Evolutionary conservation across 2,888 invertebrate species (phyloP).

Genomic region (Doris montereyensis): DNA sequence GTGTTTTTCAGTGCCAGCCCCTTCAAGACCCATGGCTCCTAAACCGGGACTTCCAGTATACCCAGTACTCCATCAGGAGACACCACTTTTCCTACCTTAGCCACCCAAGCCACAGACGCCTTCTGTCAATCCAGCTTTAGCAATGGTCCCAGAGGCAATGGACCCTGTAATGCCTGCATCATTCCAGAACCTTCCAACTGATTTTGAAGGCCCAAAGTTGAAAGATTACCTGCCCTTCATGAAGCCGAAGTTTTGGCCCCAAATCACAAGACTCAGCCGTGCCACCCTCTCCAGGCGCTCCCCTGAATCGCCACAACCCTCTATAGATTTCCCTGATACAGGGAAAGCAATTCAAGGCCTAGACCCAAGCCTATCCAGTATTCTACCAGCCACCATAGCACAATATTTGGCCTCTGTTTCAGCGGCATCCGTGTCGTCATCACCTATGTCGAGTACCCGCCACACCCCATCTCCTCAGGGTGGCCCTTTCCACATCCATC

Average conservation of each 20-base stretch:
- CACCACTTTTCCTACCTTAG: neutral
- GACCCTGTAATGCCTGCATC: no score
- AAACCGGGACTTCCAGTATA: constrained; percentile 50
- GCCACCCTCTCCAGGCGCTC: constrained; percentile 18
- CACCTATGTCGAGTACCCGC: neutral
- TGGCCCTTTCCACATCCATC: neutral
- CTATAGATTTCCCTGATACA: neutral
- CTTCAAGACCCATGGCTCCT: constrained; percentile 60
- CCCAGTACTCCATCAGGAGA: no score
- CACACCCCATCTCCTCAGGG: constrained; percentile 17
- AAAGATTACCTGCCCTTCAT: constrained; percentile 90
- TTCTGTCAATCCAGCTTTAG: no score
- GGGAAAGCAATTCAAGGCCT: no score
- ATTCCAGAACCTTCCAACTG: constrained; percentile 45
- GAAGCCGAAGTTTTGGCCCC: constrained; percentile 75
- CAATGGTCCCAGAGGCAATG: no score
- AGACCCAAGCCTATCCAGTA: constrained; percentile 35
- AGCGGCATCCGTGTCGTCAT: neutral
- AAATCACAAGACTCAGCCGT: constrained; percentile 45
- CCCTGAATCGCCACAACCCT: neutral
- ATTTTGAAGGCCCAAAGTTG: constrained; percentile 79
- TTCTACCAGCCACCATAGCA: constrained; percentile 39
- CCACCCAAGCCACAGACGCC: neutral
- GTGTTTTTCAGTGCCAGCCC: constrained; percentile 48
- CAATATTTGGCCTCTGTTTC: constrained; percentile 38